Evolutionary conservation across 2,888 invertebrate species (phyloP).

Genomic region (Diplolepis rosae): DNA sequence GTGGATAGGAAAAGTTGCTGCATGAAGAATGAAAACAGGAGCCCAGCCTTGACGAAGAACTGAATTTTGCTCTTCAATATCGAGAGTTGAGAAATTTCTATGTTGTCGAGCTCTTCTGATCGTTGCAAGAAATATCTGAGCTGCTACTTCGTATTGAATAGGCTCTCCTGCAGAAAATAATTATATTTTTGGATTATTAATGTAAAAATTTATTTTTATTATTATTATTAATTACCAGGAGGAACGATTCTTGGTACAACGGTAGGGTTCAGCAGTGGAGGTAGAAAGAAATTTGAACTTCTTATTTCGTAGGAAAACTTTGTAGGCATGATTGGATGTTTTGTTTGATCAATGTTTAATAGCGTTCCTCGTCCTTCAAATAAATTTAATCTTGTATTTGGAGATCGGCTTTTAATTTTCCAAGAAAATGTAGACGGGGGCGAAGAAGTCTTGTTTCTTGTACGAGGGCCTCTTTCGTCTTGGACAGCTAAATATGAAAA

Average conservation of each 20-base stretch:
- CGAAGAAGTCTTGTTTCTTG: conserved; percentile 64
- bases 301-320: conserved; percentile 11
- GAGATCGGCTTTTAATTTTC: not conserved
- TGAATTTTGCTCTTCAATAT: conserved; percentile 75
- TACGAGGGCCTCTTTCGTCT: conserved; percentile 87
- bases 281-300: conserved; percentile 35
- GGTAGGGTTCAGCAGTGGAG: conserved; percentile 41
- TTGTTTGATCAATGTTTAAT: not conserved
- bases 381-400: not conserved
- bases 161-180: conserved; percentile 44
- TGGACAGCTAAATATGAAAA: conserved; percentile 81
- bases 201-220: not conserved
- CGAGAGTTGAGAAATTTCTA: conserved; percentile 75
- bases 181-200: not conserved
- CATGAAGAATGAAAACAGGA: conserved; percentile 77
- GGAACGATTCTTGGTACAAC: conserved; percentile 48
- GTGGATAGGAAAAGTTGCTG: conserved; percentile 77
- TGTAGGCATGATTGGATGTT: not conserved
- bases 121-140: conserved; percentile 77
- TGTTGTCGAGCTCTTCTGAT: conserved; percentile 77
- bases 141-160: conserved; percentile 76
- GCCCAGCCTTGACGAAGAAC: conserved; percentile 78
- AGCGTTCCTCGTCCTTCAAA: not conserved
- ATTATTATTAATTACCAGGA: conserved; percentile 45
- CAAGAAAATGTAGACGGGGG: not conserved